Evolutionary conservation across 2,797 vertebrate genomes (phyloP).

Genomic region (Bradypus variegatus): DNA sequence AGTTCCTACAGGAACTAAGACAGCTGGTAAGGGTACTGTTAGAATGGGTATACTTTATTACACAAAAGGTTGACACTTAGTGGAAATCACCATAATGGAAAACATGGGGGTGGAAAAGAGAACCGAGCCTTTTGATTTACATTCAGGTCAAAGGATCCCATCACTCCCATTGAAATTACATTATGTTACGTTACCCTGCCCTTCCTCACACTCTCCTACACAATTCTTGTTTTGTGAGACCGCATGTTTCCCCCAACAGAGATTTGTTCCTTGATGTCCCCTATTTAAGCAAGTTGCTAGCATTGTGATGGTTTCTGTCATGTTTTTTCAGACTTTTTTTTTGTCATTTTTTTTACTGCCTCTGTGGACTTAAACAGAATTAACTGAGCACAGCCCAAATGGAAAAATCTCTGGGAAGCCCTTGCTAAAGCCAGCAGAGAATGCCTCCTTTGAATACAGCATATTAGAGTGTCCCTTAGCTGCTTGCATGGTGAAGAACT

Average conservation of each 20-base stretch:
- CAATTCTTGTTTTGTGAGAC: conserved; percentile 2
- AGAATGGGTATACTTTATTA: conserved; percentile 26
- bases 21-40: not conserved
- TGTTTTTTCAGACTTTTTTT: not conserved
- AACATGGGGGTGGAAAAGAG: not conserved
- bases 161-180: conserved; percentile 1
- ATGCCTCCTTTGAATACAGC: not conserved
- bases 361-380: conserved; percentile 31
- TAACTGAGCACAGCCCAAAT: not conserved
- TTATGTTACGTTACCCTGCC: not conserved
- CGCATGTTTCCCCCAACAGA: not conserved
- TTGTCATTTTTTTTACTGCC: not conserved
- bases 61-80: conserved; percentile 12
- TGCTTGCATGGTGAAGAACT: not conserved
- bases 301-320: not conserved
- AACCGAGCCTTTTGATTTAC: conserved; percentile 10
- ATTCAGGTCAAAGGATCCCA: conserved; percentile 30
- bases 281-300: not conserved
- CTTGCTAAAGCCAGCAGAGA: not conserved
- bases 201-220: not conserved
- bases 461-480: not conserved
- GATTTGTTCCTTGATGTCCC: not conserved
- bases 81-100: conserved; percentile 19
- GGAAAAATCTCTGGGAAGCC: not conserved
- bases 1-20: not conserved